Conservation (phyloP, 2,888 invertebrate species). For the Pegoplata infirma region DNA sequence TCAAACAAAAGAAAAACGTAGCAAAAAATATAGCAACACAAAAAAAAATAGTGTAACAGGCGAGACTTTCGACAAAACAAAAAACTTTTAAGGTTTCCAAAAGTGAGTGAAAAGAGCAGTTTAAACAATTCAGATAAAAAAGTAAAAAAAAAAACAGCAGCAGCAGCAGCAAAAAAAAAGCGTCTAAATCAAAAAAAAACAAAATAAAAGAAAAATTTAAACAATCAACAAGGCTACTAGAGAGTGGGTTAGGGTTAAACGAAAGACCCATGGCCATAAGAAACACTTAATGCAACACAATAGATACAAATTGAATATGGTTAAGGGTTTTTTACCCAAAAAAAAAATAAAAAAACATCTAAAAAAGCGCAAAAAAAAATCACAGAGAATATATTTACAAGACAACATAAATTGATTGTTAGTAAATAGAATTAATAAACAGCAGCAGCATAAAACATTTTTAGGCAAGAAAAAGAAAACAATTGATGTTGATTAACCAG, state of each 20-base stretch:
- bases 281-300: background rate
- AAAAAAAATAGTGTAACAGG: constrained; percentile 16
- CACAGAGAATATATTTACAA: too few species aligned
- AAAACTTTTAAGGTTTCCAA: constrained; percentile 54
- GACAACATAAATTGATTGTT: constrained; percentile 28
- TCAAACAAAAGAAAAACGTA: background rate
- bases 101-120: constrained; percentile 8
- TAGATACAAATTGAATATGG: background rate
- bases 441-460: too few species aligned
- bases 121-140: constrained; percentile 15
- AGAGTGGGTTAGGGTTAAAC: constrained; percentile 62
- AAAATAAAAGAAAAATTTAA: constrained; percentile 26
- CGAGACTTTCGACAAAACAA: constrained; percentile 28
- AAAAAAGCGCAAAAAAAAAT: background rate
- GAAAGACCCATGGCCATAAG: constrained; percentile 38
- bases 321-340: background rate
- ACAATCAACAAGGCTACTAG: constrained; percentile 50
- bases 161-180: background rate
- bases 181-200: background rate
- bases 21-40: background rate
- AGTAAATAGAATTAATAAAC: constrained; percentile 30
- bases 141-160: too few species aligned
- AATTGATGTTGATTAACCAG: too few species aligned
- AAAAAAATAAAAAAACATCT: constrained; percentile 4
- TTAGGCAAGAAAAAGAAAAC: too few species aligned